Percentiles rank a stretch among this genome's conserved stretches.
Evolutionary conservation across 2,888 invertebrate species (phyloP).

Genomic region (Xestoiulus laeticollis): DNA sequence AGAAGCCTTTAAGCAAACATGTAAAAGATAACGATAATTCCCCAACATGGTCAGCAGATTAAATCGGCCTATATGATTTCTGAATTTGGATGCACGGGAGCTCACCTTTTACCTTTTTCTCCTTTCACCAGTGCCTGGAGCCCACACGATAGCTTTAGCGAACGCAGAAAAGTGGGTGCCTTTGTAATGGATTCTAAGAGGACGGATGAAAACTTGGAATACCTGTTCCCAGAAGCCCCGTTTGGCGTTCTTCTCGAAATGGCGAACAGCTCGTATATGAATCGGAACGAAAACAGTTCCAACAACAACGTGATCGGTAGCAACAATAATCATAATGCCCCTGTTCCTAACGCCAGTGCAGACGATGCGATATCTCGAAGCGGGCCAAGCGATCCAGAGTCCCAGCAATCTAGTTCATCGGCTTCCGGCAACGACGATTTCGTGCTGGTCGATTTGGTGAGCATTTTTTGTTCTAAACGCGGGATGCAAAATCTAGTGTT

Average conservation of each 20-base stretch:
- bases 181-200: conserved; percentile 56
- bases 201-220: background rate
- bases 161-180: conserved; percentile 61
- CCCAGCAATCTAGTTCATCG: conserved; percentile 67
- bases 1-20: background rate
- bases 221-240: background rate
- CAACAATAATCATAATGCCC: conserved; percentile 52
- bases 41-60: conserved; percentile 40
- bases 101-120: background rate
- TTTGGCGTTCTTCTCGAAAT: background rate
- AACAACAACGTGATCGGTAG: conserved; percentile 52
- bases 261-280: background rate
- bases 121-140: conserved; percentile 57
- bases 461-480: conserved; percentile 59
- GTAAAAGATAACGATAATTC: conserved; percentile 6
- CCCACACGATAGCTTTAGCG: conserved; percentile 58
- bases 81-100: background rate
- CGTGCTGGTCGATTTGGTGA: conserved; percentile 78
- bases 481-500: background rate
- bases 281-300: conserved; percentile 45
- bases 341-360: background rate
- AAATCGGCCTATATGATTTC: background rate
- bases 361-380: background rate
- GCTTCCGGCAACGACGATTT: conserved; percentile 72
- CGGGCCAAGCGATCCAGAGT: conserved; percentile 56